Base-by-base conservation (phyloP, 2,113 vertebrate genomes). In the Gallinago media region DNA sequence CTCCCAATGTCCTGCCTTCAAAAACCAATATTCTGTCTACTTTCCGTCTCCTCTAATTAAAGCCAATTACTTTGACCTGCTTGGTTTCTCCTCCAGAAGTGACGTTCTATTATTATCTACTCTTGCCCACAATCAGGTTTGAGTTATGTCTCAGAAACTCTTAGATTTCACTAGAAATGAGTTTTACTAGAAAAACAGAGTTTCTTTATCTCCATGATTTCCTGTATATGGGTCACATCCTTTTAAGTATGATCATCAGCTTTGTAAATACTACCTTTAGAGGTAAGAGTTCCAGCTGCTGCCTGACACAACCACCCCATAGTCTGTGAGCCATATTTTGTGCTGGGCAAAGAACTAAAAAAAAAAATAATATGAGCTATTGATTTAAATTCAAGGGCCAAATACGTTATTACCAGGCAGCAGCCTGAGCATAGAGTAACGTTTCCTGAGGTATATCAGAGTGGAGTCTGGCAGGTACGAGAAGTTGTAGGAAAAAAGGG, bases 21-120 rank as follows among this genome's bases (percentile, higher is more conserved):
- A 89, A 93, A 80, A 31, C 16, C 52, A 83, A 76, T 63, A 81
- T 87, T 90, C 68, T 49, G 21, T 56, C 56, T 40, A 40, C 72
- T 93, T 93, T 86, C 85, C 6, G 12, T 80, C 85, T 84, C 72
- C 65, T 95, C 59, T 84, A 55, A 85, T 94, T 94, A 88, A 62
- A 88, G 29, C 32, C 0, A 71, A 80, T 77, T 88, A 59, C 67
- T 71, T 47, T 84, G 47, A 89, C 79, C 56, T 63, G 20, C 38
- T 75, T 83, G 32, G 21, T 86, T 93, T 91, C 76, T 81, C 40
- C 46, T 94, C 59, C 73, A 50, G 75, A 78, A 86, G n/a, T 2
- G 10, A 91, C 46, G 34, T 23, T 74, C 52, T 77, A 21, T 85
- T 87, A 70, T 79, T 84, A 36, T 12, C 27, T 72, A 31, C n/a